These are phyloP conservation scores for Menidia beryllina DNA, from an alignment of 2,113 vertebrate genomes.

Conservation along the genomic window DNA sequence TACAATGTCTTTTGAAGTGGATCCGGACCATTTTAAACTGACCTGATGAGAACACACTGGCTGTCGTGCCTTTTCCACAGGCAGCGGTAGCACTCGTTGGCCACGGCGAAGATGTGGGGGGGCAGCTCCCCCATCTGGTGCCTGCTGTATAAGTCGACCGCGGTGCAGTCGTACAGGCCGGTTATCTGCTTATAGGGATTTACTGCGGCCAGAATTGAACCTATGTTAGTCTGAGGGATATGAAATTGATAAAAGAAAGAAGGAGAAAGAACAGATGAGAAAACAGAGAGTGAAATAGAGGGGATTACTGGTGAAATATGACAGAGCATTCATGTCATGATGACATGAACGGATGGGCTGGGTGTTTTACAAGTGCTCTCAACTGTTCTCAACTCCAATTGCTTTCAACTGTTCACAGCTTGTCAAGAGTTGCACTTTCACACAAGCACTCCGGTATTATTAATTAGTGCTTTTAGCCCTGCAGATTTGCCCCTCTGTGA, in stretches of 20 bases:
- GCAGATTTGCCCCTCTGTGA: conserved; percentile 20
- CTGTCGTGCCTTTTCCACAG: conserved; percentile 94
- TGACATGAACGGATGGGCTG: neutral
- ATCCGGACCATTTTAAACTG: conserved; percentile 50
- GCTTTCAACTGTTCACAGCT: conserved; percentile 1
- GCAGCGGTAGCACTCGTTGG: conserved; percentile 94
- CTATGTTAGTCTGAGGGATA: conserved; percentile 88
- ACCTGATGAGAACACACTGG: conserved; percentile 95
- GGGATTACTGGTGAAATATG: neutral
- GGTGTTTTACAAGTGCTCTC: neutral
- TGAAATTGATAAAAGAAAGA: neutral
- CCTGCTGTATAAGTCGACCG: conserved; percentile 87
- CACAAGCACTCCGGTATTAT: neutral
- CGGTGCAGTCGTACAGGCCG: conserved; percentile 83
- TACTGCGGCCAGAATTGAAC: conserved; percentile 91
- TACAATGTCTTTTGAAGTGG: neutral
- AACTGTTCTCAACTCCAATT: neutral
- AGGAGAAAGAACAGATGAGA: neutral
- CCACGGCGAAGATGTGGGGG: conserved; percentile 93
- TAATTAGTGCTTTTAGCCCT: neutral
- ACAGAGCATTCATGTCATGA: neutral
- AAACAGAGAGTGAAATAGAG: neutral
- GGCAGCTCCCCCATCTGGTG: conserved; percentile 92
- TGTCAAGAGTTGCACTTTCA: neutral
- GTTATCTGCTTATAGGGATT: conserved; percentile 90